Evolutionary conservation across 2,797 vertebrate genomes (phyloP), one percentile per base, ranked within the genome.

Genomic region (Cryptoblepharus egeriae): DNA sequence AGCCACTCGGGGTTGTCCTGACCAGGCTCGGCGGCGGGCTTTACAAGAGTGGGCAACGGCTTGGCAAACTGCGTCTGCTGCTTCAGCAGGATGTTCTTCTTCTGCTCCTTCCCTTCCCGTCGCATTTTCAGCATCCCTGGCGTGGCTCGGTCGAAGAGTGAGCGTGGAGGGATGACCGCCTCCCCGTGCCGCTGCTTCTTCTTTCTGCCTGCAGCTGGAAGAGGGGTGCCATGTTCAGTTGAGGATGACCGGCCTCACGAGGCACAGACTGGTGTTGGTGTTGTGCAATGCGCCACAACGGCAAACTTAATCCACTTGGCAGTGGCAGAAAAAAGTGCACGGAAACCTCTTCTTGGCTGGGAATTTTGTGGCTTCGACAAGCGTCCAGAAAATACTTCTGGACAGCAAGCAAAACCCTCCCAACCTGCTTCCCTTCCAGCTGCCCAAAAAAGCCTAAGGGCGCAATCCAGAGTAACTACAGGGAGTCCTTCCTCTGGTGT

Each of bases 1-100:
- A 99, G 93, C 98, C 98, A 99, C 92, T 99, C 98, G 0, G 98
- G 98, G 92, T 98, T 98, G 92, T 99, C 98, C 88, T 97, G 97
- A 3, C 97, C 96, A 0, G 96, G 95, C 85, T 98, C 98, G 88
- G 96, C 95, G 45, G 97, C 96, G 20, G 97, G 97, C 92, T 98
- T 98, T 87, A 96, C 97, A 87, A 98, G 95, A 1, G 98, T 97
- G 0, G 97, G 98, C 57, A 98, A 94, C 0, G 98, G 97, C 87
- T 98, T 98, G 88, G 98, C 97, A 79, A 98, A 98, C 18, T 97
- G 97, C 0, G 97, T 97, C 90, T 99, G 97, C 80, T 98, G 98
- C 84, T 98, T 99, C 83, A 98, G 93, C 75, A 98, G 96, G 89
- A 98, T 97, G 92, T 97, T 98, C 93, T 98, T 98, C 91, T 98